Conservation (phyloP, 2,113 vertebrate genomes). For the pig (Sus scrofa) region DNA sequence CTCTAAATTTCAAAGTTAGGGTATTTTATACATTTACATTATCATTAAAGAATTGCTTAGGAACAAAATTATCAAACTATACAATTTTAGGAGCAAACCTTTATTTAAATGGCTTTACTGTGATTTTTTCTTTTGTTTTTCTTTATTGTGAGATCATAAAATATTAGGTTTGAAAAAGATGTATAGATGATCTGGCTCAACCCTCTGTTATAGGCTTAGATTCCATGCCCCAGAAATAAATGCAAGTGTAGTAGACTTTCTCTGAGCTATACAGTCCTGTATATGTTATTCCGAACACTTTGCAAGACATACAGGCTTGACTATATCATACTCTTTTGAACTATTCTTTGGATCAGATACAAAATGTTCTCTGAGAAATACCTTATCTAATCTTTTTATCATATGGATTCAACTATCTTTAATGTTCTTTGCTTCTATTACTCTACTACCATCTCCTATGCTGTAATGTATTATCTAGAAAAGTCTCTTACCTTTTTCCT, state of each 20-base stretch:
- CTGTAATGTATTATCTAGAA: neutral
- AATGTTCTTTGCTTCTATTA: neutral
- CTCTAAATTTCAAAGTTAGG: neutral
- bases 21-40: neutral
- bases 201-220: neutral
- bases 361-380: neutral
- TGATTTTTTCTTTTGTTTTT: neutral
- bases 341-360: neutral
- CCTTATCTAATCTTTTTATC: neutral
- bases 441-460: neutral
- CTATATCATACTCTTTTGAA: neutral
- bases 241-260: neutral
- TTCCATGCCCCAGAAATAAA: neutral
- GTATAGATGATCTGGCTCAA: neutral
- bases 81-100: neutral
- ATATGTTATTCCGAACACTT: neutral
- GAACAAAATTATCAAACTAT: neutral
- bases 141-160: neutral
- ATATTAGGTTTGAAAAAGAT: neutral
- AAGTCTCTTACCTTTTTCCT: neutral
- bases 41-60: neutral
- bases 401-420: slow-evolving; percentile 45
- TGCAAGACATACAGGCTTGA: neutral
- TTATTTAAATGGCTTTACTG: neutral
- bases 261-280: neutral